These are phyloP conservation scores for Caenorhabditis sp. DNA, from an alignment of 2,888 invertebrate species.

Conservation along the genomic window DNA sequence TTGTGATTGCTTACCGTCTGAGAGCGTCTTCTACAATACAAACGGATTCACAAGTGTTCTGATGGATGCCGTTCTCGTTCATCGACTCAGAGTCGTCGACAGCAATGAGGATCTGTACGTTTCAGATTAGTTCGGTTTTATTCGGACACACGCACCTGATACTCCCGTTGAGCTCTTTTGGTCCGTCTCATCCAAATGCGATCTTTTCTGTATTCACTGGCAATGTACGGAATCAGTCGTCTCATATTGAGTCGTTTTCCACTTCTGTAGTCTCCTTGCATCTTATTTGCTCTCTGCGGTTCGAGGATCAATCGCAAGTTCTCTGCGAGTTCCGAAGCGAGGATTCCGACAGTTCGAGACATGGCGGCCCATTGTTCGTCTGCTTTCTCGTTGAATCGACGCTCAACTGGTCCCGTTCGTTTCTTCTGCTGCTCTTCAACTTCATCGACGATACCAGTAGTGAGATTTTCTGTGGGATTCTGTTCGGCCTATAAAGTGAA, in stretches of 20 bases:
- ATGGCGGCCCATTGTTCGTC: slow-evolving; percentile 76
- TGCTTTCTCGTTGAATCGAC: slow-evolving; percentile 41
- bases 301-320: slow-evolving; percentile 94
- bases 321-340: slow-evolving; percentile 93
- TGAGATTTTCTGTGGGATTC: slow-evolving; percentile 60
- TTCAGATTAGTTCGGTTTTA: no score
- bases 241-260: slow-evolving; percentile 98
- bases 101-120: slow-evolving; percentile 90
- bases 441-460: slow-evolving; percentile 51
- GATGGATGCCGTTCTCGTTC: slow-evolving; percentile 86
- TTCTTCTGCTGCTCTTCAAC: slow-evolving; percentile 16
- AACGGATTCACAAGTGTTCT: slow-evolving; percentile 95
- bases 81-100: slow-evolving; percentile 93
- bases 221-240: slow-evolving; percentile 97
- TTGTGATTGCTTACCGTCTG: slow-evolving; percentile 84
- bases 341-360: slow-evolving; percentile 77
- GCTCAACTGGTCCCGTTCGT: not conserved
- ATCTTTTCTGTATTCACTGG: slow-evolving; percentile 98
- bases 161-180: slow-evolving; percentile 95
- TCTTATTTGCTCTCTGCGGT: slow-evolving; percentile 93
- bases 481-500: slow-evolving; percentile 63
- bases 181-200: slow-evolving; percentile 98
- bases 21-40: slow-evolving; percentile 93
- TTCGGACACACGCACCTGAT: slow-evolving; percentile 89
- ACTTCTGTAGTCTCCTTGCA: slow-evolving; percentile 96